Conservation (phyloP, 2,113 vertebrate genomes). For the Deroptyus accipitrinus region DNA sequence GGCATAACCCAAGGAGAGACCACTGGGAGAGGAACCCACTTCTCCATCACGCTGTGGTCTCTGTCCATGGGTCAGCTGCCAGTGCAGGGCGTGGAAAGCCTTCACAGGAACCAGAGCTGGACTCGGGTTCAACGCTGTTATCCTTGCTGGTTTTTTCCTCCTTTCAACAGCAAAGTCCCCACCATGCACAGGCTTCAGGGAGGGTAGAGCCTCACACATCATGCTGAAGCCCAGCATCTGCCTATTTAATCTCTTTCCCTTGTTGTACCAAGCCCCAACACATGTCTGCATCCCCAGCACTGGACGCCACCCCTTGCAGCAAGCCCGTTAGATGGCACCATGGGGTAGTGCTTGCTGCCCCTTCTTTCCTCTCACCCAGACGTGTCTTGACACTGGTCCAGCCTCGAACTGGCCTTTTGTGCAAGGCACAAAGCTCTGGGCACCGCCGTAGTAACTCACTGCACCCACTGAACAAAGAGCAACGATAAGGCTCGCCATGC, state of each 20-base stretch:
- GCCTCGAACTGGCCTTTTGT: neutral
- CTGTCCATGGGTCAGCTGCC: neutral
- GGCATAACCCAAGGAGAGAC: neutral
- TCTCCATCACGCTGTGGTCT: neutral
- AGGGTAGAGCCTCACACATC: neutral
- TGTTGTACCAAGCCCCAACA: neutral
- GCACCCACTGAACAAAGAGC: fast-evolving
- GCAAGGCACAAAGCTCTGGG: neutral
- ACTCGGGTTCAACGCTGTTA: fast-evolving
- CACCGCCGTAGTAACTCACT: neutral
- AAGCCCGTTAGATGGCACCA: slow-evolving; percentile 53
- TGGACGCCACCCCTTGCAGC: fast-evolving
- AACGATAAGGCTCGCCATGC: neutral
- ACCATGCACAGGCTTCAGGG: fast-evolving
- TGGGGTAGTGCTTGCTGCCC: neutral
- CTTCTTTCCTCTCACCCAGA: neutral
- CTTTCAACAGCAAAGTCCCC: neutral
- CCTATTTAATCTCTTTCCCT: neutral
- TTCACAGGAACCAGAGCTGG: neutral
- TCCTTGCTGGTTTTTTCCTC: neutral
- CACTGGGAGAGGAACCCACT: neutral
- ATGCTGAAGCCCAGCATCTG: neutral
- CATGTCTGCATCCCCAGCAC: neutral
- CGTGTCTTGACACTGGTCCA: neutral
- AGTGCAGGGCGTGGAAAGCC: neutral